Percentiles rank a stretch among this genome's conserved stretches.
phyloP scores from a whole-genome alignment of 1,140 invertebrate genomes.

The Drosophila triauraria region DNA sequence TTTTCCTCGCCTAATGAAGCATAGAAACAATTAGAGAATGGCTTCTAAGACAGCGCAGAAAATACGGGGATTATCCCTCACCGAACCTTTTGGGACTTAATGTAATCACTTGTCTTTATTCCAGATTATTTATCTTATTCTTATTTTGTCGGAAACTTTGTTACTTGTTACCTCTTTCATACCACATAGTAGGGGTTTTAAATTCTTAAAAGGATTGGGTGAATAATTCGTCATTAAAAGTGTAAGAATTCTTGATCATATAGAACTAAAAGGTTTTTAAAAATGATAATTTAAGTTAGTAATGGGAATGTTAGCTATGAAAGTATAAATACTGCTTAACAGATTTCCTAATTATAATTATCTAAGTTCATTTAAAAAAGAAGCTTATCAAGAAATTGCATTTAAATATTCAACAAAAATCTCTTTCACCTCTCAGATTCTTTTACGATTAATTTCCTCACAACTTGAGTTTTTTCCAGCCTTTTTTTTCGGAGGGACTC shows the following conservation, averaged over 20 bases:
- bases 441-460: neutral
- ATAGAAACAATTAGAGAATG: constrained; percentile 52
- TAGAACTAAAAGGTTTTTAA: no score
- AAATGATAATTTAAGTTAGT: no score
- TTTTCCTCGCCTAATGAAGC: constrained; percentile 34
- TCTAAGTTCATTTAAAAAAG: no score
- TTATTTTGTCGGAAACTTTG: constrained; percentile 9
- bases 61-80: constrained; percentile 25
- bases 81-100: constrained; percentile 21
- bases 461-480: neutral
- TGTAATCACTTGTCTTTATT: constrained; percentile 41
- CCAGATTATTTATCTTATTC: constrained; percentile 35
- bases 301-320: no score
- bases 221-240: neutral
- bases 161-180: constrained; percentile 1
- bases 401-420: neutral
- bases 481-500: neutral
- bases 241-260: neutral
- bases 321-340: no score
- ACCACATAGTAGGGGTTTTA: neutral
- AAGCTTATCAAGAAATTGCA: neutral
- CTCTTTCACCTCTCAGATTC: neutral
- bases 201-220: neutral
- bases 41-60: constrained; percentile 30
- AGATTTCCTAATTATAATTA: no score